Evolutionary conservation across 2,888 invertebrate species (phyloP).

Genomic region (Axea sp.): DNA sequence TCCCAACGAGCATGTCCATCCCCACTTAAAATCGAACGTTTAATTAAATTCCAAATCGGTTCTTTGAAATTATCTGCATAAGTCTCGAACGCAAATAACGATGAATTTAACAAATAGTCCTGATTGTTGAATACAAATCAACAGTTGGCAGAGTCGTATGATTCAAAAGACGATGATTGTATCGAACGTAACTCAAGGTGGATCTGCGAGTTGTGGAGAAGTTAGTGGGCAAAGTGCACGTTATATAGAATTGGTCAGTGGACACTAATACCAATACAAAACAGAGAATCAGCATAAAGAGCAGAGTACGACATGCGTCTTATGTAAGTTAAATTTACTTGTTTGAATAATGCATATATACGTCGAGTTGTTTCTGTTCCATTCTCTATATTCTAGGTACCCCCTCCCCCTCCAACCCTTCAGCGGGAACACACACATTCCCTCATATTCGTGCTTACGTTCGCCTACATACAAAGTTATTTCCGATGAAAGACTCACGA

Average conservation of each 20-base stretch:
- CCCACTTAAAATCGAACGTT: too few relatives aligned
- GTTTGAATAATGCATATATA: conserved; percentile 75
- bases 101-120: conserved; percentile 64
- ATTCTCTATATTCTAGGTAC: conserved; percentile 68
- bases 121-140: conserved; percentile 68
- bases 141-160: conserved; percentile 56
- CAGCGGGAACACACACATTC: conserved; percentile 44
- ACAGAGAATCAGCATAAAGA: conserved; percentile 56
- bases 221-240: conserved; percentile 54
- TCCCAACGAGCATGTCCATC: too few relatives aligned
- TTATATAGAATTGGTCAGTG: conserved; percentile 51
- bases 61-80: conserved; percentile 17
- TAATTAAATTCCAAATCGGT: conserved; percentile 25
- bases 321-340: conserved; percentile 75
- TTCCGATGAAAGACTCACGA: conserved; percentile 49
- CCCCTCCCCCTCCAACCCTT: conserved; percentile 29
- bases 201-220: conserved; percentile 42
- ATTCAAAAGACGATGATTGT: conserved; percentile 46
- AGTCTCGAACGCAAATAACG: conserved; percentile 29
- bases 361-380: conserved; percentile 67
- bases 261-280: conserved; percentile 60
- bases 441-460: conserved; percentile 43
- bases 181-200: conserved; percentile 42
- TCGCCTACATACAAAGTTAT: conserved; percentile 57
- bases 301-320: conserved; percentile 69